Conservation (phyloP, 2,888 invertebrate species). For the Buathra laborator region DNA sequence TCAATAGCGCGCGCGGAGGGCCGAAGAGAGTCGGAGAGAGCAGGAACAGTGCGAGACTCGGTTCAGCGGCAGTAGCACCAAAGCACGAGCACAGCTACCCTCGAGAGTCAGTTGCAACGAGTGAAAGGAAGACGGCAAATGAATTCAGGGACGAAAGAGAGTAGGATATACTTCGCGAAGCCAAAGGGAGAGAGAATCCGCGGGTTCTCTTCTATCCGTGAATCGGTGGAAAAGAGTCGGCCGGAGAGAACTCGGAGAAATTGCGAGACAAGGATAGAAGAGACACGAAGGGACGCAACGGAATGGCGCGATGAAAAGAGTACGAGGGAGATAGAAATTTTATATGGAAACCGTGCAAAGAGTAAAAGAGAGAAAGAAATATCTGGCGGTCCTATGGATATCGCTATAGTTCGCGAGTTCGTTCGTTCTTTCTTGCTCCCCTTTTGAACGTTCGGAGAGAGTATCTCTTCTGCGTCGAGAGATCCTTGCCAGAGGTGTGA, state of each 20-base stretch:
- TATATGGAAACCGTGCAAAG: slow-evolving; percentile 3
- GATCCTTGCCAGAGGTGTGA: slow-evolving; percentile 37
- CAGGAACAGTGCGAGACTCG: slow-evolving; percentile 64
- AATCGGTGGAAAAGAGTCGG: slow-evolving; percentile 63
- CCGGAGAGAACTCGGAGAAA: slow-evolving; percentile 59
- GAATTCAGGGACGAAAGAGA: slow-evolving; percentile 43
- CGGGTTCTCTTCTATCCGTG: slow-evolving; percentile 45
- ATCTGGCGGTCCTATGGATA: slow-evolving; percentile 12
- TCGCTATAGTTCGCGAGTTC: slow-evolving; percentile 6
- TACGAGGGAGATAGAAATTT: background rate
- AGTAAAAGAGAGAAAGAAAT: slow-evolving; percentile 54
- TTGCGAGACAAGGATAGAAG: slow-evolving; percentile 38
- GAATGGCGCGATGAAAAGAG: slow-evolving; percentile 56
- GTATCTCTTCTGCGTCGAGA: slow-evolving; percentile 34
- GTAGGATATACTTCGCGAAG: slow-evolving; percentile 48
- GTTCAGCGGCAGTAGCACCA: slow-evolving; percentile 44
- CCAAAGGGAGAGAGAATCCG: slow-evolving; percentile 66
- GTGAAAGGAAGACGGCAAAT: slow-evolving; percentile 70
- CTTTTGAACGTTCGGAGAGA: slow-evolving; percentile 41
- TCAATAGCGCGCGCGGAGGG: slow-evolving; percentile 83
- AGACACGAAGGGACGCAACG: slow-evolving; percentile 45
- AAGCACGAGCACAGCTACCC: slow-evolving; percentile 26
- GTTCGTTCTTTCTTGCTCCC: slow-evolving; percentile 48
- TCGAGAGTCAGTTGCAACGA: slow-evolving; percentile 8
- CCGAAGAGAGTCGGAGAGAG: slow-evolving; percentile 75